Evolutionary conservation across 2,888 invertebrate species (phyloP).

Genomic region (Thyatira batis): DNA sequence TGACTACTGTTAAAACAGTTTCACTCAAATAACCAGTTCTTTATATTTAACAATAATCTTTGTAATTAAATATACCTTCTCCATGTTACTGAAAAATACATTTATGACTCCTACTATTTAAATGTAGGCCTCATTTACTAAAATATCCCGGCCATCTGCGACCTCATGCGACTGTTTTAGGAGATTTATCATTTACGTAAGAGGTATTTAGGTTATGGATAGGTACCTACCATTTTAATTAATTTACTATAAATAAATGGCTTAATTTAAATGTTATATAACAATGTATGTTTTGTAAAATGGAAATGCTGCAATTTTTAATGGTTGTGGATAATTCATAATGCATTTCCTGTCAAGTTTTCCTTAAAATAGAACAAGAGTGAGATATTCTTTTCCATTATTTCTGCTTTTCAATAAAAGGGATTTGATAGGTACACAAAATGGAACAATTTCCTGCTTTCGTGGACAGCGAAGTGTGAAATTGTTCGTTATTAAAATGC

Average conservation of each 20-base stretch:
- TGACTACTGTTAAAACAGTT: too few species aligned
- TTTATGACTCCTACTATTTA: constrained; percentile 47
- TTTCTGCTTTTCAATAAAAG: constrained; percentile 41
- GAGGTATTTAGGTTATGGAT: neutral
- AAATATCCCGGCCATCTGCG: constrained; percentile 75
- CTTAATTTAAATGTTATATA: too few species aligned
- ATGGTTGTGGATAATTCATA: neutral
- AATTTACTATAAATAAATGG: neutral
- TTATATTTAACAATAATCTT: too few species aligned
- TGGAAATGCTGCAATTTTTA: neutral
- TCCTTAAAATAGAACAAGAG: constrained; percentile 7
- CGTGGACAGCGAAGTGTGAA: constrained; percentile 49
- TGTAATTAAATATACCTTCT: neutral
- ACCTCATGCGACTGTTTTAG: constrained; percentile 62
- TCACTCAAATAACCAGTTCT: too few species aligned
- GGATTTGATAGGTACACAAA: constrained; percentile 50
- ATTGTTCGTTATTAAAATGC: constrained; percentile 57
- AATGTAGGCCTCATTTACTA: constrained; percentile 73
- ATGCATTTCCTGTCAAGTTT: neutral
- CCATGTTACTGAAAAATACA: constrained; percentile 8
- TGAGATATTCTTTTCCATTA: constrained; percentile 28
- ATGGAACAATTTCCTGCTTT: constrained; percentile 54
- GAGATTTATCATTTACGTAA: constrained; percentile 60
- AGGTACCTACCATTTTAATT: neutral
- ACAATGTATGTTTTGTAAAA: too few species aligned